Base-by-base conservation (phyloP, 2,888 invertebrate genomes). In the Drosophila nr. fundita region DNA sequence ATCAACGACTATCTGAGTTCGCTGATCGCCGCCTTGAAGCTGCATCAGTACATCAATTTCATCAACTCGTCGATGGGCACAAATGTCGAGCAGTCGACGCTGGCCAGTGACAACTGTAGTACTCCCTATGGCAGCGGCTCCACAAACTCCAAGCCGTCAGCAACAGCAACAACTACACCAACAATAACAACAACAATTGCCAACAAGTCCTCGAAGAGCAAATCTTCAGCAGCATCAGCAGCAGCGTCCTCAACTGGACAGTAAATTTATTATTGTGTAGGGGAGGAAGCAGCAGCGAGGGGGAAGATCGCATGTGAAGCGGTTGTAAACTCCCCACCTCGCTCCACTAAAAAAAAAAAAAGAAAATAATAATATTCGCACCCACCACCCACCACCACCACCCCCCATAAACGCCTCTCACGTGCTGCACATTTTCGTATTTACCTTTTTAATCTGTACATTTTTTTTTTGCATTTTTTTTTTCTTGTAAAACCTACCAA, bases 1-100 rank as follows among this genome's bases (percentile, higher is more conserved):
- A 92, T 94, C 66, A 93, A 94, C 83, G 93, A 94, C 78, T 94
- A 94, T 83, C 84, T 94, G 58, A 92, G 93, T 69, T 94, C 94
- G n/a, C 75, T 94, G 71, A 93, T 94, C 65, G 94, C 94, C 11
- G 93, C 94, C 29, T 81, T 94, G n/a, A 93, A 93, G 69, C 83
- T 94, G 66, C 94, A 94, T 58, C 93, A 93, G 80, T 94, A 94
- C 75, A 92, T 94, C 38, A 93, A 93, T 76, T 93, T 93, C 68
- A 92, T 94, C 38, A 94, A 94, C 70, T 92, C 93, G 62, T 92
- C 92, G 59, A 92, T 93, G 92, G 91, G 92, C 78, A 91, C 91
- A 65, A 91, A 90, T 78, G 80, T 92, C 21, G 92, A 92, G 66
- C 92, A 91, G 73, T 92, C 91, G 13, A 79, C 91, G 42, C 48